phyloP scores from a whole-genome alignment of 2,888 invertebrate species.

The Amblyjoppa proteus region DNA sequence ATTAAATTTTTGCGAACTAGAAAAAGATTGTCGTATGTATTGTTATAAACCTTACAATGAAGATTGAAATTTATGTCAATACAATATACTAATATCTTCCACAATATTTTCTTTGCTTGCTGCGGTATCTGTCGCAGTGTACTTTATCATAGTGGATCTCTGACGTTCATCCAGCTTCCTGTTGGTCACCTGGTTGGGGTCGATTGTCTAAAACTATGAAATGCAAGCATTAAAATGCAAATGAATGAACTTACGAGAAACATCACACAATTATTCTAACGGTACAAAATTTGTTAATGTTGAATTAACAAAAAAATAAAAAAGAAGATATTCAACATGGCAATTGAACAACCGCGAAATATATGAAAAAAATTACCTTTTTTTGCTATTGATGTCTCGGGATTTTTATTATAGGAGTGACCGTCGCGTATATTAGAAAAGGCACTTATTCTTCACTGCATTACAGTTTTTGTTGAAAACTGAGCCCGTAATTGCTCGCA shows the following conservation, averaged over 20 bases:
- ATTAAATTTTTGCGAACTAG: slow-evolving; percentile 78
- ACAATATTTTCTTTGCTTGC: slow-evolving; percentile 93
- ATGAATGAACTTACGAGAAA: not conserved
- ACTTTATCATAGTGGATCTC: slow-evolving; percentile 94
- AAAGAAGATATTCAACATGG: too few species aligned
- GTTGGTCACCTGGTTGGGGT: slow-evolving; percentile 91
- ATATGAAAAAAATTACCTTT: too few species aligned
- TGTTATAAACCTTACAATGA: not conserved
- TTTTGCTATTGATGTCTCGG: too few species aligned
- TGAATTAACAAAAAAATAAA: not conserved
- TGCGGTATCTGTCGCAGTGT: slow-evolving; percentile 93
- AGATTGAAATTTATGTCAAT: not conserved
- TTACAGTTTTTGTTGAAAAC: too few species aligned
- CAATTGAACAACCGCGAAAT: too few species aligned
- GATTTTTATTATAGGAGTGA: too few species aligned
- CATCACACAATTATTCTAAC: not conserved
- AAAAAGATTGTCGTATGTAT: slow-evolving; percentile 30
- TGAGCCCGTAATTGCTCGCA: too few species aligned
- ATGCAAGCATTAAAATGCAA: not conserved
- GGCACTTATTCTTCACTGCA: too few species aligned
- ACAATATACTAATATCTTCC: slow-evolving; percentile 86
- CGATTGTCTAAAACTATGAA: slow-evolving; percentile 85
- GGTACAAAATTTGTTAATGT: not conserved
- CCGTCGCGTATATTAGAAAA: too few species aligned
- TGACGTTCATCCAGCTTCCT: slow-evolving; percentile 86